These are phyloP conservation scores for Rambutsinella grinnellia DNA, from an alignment of 2,888 invertebrate genomes.

Conservation along the genomic window DNA sequence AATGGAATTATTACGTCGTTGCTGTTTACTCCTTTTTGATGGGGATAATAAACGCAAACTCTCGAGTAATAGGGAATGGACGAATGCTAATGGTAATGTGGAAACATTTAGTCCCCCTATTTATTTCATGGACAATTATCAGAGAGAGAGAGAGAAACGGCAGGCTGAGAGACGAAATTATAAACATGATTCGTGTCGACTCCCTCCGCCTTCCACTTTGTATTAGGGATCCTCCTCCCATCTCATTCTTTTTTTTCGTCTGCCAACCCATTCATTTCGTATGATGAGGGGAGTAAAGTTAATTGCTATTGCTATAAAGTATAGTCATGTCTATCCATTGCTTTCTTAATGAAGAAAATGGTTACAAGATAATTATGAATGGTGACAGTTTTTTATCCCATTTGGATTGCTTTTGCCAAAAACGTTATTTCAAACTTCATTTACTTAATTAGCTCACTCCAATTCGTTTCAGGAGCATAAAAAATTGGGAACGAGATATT, in stretches of 20 bases:
- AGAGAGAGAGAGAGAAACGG: no score
- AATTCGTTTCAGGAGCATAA: slow-evolving; percentile 32
- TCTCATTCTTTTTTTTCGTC: slow-evolving; percentile 1
- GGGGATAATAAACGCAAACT: not conserved
- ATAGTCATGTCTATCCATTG: not conserved
- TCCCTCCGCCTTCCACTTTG: slow-evolving; percentile 40
- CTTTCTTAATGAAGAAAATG: not conserved
- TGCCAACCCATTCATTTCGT: not conserved
- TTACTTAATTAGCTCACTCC: slow-evolving; percentile 42
- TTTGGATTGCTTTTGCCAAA: slow-evolving; percentile 12
- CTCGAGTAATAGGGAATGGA: not conserved
- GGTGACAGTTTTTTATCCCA: not conserved
- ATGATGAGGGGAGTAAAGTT: not conserved
- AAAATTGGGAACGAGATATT: slow-evolving; percentile 2
- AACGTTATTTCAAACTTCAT: slow-evolving; percentile 43
- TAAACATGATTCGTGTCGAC: slow-evolving; percentile 40
- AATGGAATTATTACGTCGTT: slow-evolving; percentile 19
- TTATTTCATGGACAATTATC: slow-evolving; percentile 50
- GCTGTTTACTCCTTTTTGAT: not conserved
- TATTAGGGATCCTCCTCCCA: slow-evolving; percentile 44
- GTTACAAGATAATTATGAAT: not conserved
- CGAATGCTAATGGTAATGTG: not conserved
- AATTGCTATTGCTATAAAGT: not conserved
- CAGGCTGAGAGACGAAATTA: slow-evolving; percentile 41
- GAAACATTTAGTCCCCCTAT: slow-evolving; percentile 22